phyloP scores from a whole-genome alignment of 2,113 vertebrate species.

The Silurus asotus region DNA sequence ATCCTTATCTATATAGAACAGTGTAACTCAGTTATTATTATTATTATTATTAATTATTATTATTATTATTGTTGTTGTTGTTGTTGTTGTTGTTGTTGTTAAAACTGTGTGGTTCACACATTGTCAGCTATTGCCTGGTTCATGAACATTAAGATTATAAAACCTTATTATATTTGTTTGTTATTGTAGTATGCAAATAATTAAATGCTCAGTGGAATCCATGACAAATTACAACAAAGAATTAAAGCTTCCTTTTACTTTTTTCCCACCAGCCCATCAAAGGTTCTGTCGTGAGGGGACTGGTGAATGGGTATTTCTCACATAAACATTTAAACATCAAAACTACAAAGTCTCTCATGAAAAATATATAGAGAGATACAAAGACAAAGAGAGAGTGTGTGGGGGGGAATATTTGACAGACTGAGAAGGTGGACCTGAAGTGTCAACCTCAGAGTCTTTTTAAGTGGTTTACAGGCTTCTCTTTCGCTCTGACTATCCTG shows the following conservation, averaged over 20 bases:
- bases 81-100: background rate
- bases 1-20: background rate
- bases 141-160: background rate
- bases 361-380: conserved; percentile 50
- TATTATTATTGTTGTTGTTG: background rate
- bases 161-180: background rate
- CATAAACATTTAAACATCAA: conserved; percentile 37
- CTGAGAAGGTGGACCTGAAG: conserved; percentile 65
- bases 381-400: conserved; percentile 49
- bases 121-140: background rate
- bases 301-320: conserved; percentile 37
- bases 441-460: conserved; percentile 79
- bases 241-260: conserved; percentile 26
- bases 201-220: background rate
- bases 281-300: conserved; percentile 35
- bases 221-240: conserved; percentile 27
- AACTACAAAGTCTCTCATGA: conserved; percentile 50
- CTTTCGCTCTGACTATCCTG: conserved; percentile 75
- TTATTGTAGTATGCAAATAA: too few species aligned
- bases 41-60: background rate
- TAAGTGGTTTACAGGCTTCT: conserved; percentile 75
- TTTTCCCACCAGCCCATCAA: conserved; percentile 45
- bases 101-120: background rate
- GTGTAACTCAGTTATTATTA: background rate
- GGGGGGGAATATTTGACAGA: conserved; percentile 66